These are phyloP conservation scores for Drosophila lutescens DNA, from an alignment of 2,888 invertebrate genomes.

Conservation along the genomic window DNA sequence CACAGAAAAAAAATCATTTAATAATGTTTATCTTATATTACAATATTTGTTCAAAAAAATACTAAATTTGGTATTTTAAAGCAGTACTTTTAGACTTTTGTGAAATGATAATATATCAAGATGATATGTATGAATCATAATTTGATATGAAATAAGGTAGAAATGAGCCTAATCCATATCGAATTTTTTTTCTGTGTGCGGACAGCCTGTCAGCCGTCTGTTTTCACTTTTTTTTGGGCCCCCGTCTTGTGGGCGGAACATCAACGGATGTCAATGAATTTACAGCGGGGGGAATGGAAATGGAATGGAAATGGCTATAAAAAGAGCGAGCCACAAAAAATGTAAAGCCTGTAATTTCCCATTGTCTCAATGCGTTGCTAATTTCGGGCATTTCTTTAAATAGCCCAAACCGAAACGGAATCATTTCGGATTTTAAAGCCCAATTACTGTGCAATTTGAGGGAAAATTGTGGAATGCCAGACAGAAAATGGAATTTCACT, in stretches of 20 bases:
- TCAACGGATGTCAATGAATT: conserved; percentile 50
- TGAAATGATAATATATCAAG: too few relatives aligned
- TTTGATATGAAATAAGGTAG: too few relatives aligned
- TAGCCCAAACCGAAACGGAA: not conserved
- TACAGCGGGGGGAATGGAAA: conserved; percentile 44
- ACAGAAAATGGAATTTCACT: not conserved
- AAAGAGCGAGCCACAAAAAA: conserved; percentile 26
- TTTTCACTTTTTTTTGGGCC: not conserved
- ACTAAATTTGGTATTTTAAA: too few relatives aligned
- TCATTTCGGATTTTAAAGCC: conserved; percentile 1
- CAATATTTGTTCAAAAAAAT: too few relatives aligned
- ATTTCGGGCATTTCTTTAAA: conserved; percentile 41
- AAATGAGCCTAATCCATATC: too few relatives aligned
- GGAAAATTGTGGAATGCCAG: conserved; percentile 4
- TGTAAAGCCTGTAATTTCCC: conserved; percentile 34
- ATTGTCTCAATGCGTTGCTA: conserved; percentile 32
- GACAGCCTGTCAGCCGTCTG: conserved; percentile 17
- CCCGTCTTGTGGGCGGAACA: conserved; percentile 5
- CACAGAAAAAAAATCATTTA: too few relatives aligned
- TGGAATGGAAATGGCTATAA: conserved; percentile 26
- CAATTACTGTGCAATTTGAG: conserved; percentile 17
- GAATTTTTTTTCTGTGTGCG: not conserved
- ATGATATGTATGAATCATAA: too few relatives aligned
- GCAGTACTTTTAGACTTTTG: too few relatives aligned
- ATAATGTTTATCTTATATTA: too few relatives aligned